Base-by-base conservation (phyloP, 2,888 invertebrate genomes). In the Eristalinus aeneus region DNA sequence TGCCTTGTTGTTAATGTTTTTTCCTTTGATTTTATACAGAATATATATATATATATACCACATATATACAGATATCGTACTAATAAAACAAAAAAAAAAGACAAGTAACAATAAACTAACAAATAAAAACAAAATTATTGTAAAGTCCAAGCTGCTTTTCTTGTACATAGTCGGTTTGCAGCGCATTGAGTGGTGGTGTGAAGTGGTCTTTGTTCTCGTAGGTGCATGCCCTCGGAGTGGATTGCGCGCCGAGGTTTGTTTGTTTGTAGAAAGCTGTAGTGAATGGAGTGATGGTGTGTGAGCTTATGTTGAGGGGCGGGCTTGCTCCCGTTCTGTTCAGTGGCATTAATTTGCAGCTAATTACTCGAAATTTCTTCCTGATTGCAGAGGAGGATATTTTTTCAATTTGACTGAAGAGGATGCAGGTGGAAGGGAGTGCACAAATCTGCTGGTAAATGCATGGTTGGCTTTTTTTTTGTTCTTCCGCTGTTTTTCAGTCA, bases 1-100 rank as follows among this genome's bases (percentile, higher is more conserved):
- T 78, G 74, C 74, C 78, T 87, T 85, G 74, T 71, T 86, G 74
- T 78, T 71, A 71, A 74, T 53, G 54, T 65, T 75, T 74, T 83
- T 78, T 86, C 71, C 75, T 79, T 86, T 78, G 78, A 86, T 83
- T 87, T 87, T 87, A 87, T 87, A 87, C 83, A 72, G 75, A 82
- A 54, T 61, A 72, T 81, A 80, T 67, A 54, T 61, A 72, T 81
- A 80, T 67, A 75, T 64, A 67, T 16, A 46, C 46, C 58, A 79
- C 54, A 78, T 65, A 68, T 76, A 74, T 74, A 82, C 46, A 68
- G 36, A 76, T 73, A 68, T 10, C 46, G 20, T 81, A 83, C 78
- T 83, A 83, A 83, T 87, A 87, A 72, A 69, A 65, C 20, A 34
- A 64, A 39, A 60, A 72, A 61, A 63, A 53, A 32, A 34, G 27